These are phyloP conservation scores for Tamandua tetradactyla DNA, from an alignment of 2,797 vertebrate genomes.

Conservation along the genomic window DNA sequence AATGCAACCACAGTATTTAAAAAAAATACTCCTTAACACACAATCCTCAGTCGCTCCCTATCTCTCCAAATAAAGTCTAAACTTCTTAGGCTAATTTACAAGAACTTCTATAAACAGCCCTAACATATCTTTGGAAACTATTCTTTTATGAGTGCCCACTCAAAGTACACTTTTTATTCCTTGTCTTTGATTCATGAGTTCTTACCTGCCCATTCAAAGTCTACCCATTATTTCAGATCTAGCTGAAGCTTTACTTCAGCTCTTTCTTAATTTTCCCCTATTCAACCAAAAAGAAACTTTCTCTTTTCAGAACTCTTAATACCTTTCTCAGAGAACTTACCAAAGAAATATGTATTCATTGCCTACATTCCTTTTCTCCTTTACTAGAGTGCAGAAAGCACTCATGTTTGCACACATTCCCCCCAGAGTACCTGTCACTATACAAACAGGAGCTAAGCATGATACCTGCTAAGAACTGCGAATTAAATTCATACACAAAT, in stretches of 20 bases:
- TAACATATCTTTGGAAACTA: background rate
- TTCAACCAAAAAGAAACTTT: background rate
- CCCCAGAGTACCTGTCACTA: background rate
- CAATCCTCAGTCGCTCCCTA: background rate
- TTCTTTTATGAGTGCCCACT: background rate
- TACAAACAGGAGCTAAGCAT: background rate
- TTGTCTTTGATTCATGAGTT: background rate
- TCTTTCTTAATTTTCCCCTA: background rate
- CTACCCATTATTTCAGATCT: background rate
- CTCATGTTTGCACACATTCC: background rate
- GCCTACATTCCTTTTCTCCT: background rate
- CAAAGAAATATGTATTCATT: background rate
- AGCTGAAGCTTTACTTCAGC: background rate
- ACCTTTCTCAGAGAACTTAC: background rate
- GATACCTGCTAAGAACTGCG: background rate
- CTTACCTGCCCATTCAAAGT: background rate
- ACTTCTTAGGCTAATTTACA: background rate
- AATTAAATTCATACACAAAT: background rate
- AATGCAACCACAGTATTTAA: background rate
- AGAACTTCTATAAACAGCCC: background rate
- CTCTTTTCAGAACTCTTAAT: background rate
- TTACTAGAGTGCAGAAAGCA: background rate
- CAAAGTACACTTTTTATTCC: background rate
- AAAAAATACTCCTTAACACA: background rate
- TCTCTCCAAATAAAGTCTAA: background rate